phyloP scores from a whole-genome alignment of 2,113 vertebrate genomes.

The Plecotus auritus region DNA sequence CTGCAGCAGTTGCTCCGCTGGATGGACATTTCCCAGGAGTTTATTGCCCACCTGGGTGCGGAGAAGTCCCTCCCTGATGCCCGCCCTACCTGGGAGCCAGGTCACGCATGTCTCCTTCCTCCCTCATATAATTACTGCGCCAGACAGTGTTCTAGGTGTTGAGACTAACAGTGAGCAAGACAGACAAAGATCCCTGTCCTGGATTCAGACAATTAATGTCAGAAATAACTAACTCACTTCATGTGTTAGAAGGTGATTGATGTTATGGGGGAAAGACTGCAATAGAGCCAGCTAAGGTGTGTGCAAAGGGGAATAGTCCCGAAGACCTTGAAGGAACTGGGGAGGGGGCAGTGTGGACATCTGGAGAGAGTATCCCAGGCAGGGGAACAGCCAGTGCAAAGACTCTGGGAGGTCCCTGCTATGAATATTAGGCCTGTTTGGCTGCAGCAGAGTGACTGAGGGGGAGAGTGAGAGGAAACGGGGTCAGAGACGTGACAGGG shows the following conservation, averaged over 20 bases:
- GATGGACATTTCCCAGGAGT: constrained; percentile 97
- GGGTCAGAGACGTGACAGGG: not conserved
- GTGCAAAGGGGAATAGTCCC: not conserved
- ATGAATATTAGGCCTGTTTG: not conserved
- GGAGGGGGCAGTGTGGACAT: not conserved
- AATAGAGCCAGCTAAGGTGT: not conserved
- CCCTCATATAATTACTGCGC: not conserved
- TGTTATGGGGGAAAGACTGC: not conserved
- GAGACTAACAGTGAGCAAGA: not conserved
- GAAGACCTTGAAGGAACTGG: not conserved
- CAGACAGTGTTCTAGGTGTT: not conserved
- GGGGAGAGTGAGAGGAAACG: not conserved
- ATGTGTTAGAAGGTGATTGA: not conserved
- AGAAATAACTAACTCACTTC: not conserved
- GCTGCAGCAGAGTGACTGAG: not conserved
- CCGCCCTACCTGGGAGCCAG: rapidly evolving
- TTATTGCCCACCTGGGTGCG: constrained; percentile 93
- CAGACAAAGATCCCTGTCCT: not conserved
- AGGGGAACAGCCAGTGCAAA: not conserved
- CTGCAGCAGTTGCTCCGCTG: constrained; percentile 93
- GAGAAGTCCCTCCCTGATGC: no score
- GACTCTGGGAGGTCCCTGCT: not conserved
- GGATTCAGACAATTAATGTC: not conserved
- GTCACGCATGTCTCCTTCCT: not conserved
- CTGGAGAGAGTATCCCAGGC: not conserved